A percentile compares a stretch with the other conserved stretches of the same genome.
phyloP scores from a whole-genome alignment of 2,113 vertebrate species.

The Acanthisitta chloris region DNA sequence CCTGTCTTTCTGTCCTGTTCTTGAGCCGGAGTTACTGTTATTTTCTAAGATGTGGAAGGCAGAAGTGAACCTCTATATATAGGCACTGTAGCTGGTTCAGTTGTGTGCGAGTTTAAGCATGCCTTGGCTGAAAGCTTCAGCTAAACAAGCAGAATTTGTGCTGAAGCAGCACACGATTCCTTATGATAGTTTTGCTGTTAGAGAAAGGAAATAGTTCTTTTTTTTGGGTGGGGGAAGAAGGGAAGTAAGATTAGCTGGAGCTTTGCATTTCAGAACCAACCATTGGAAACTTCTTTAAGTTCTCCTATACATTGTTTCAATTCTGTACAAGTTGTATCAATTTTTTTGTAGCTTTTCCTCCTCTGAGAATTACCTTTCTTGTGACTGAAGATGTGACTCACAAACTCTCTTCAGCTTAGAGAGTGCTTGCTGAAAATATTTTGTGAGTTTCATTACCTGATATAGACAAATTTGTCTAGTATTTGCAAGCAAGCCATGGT shows the following conservation, averaged over 20 bases:
- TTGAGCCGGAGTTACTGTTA: not conserved
- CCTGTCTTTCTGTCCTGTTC: not conserved
- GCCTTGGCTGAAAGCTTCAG: not conserved
- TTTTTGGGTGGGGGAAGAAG: fast-evolving
- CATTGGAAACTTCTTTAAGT: not conserved
- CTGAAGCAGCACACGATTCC: not conserved
- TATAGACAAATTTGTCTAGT: not conserved
- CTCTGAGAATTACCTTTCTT: not conserved
- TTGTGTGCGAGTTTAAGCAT: not conserved
- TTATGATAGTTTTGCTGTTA: not conserved
- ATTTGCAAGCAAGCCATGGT: not conserved
- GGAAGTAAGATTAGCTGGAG: not conserved
- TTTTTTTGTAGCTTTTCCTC: not conserved
- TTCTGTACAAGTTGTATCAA: fast-evolving
- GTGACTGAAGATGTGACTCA: not conserved
- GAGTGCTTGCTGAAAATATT: not conserved
- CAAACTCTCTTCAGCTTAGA: not conserved
- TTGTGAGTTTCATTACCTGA: fast-evolving
- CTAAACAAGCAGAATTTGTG: not conserved
- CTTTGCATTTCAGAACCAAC: not conserved
- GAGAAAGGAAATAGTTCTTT: not conserved
- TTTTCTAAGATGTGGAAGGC: not conserved
- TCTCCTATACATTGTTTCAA: not conserved
- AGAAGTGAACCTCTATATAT: not conserved
- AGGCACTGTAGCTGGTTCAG: not conserved